These are phyloP conservation scores for Cryptomyrus ogoouensis DNA, from an alignment of 2,113 vertebrate genomes.

Conservation along the genomic window DNA sequence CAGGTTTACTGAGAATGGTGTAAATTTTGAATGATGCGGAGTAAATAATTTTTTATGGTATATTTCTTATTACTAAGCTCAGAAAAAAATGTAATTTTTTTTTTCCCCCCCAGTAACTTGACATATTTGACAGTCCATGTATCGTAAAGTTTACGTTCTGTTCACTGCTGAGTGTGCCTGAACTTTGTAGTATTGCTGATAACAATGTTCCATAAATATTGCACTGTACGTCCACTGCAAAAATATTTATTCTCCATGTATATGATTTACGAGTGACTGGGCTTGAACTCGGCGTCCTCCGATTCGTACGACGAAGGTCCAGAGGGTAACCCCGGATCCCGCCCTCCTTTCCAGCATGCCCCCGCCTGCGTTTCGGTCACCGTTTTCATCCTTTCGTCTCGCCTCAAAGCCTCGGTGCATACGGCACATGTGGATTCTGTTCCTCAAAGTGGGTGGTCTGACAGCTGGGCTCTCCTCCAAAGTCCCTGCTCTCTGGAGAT, in stretches of 20 bases:
- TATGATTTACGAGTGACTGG: background rate
- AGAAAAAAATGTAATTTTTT: background rate
- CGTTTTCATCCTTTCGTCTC: slow-evolving; percentile 50
- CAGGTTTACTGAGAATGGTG: background rate
- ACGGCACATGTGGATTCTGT: slow-evolving; percentile 65
- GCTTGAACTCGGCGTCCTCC: background rate
- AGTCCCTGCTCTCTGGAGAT: slow-evolving; percentile 45
- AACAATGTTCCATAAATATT: background rate
- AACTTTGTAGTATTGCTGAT: background rate
- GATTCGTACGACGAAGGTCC: background rate
- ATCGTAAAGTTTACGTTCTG: background rate
- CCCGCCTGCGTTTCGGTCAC: slow-evolving; percentile 23
- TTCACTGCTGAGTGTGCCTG: background rate
- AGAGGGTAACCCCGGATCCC: background rate
- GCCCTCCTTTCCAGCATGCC: slow-evolving; percentile 23
- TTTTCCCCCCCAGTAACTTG: background rate
- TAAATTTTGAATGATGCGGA: background rate
- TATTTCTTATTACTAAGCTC: background rate
- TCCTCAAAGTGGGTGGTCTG: slow-evolving; percentile 69
- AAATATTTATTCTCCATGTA: background rate
- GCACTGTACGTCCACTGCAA: background rate
- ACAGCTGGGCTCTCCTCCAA: slow-evolving; percentile 41
- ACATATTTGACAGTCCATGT: background rate
- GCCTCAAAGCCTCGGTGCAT: slow-evolving; percentile 46
- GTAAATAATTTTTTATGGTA: background rate